Evolutionary conservation across 2,113 vertebrate species (phyloP).

Genomic region (Rynchops niger): DNA sequence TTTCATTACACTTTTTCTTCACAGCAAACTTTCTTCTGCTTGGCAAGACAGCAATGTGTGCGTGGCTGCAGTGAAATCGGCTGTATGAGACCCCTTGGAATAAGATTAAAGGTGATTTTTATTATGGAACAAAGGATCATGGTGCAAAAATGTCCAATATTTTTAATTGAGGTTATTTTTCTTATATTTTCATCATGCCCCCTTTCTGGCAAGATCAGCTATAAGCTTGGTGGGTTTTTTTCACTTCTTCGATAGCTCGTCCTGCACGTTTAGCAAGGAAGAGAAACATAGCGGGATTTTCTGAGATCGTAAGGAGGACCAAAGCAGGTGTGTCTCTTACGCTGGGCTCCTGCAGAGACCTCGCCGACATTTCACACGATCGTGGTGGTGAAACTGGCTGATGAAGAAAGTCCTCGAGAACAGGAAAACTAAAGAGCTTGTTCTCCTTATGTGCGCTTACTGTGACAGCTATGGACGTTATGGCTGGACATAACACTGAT

Average conservation of each 20-base stretch:
- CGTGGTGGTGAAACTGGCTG: fast-evolving
- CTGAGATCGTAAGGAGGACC: not conserved
- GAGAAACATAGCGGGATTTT: not conserved
- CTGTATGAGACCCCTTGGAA: not conserved
- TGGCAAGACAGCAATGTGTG: not conserved
- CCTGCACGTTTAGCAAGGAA: not conserved
- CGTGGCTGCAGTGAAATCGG: not conserved
- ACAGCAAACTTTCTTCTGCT: not conserved
- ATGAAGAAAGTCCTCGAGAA: not conserved
- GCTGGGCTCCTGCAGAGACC: not conserved
- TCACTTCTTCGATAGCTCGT: not conserved
- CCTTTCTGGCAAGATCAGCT: not conserved
- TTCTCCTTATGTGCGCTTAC: not conserved
- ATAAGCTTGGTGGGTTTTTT: not conserved
- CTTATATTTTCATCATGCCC: not conserved
- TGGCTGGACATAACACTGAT: too few relatives aligned
- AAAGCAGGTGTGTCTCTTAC: not conserved
- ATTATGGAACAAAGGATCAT: not conserved
- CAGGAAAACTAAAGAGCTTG: not conserved
- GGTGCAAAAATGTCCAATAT: not conserved
- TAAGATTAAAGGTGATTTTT: not conserved
- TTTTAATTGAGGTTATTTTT: not conserved
- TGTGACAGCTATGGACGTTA: not conserved
- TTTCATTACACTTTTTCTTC: not conserved
- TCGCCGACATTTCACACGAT: fast-evolving